These are phyloP conservation scores for Mystacides longicornis DNA, from an alignment of 2,888 invertebrate species.

Conservation along the genomic window DNA sequence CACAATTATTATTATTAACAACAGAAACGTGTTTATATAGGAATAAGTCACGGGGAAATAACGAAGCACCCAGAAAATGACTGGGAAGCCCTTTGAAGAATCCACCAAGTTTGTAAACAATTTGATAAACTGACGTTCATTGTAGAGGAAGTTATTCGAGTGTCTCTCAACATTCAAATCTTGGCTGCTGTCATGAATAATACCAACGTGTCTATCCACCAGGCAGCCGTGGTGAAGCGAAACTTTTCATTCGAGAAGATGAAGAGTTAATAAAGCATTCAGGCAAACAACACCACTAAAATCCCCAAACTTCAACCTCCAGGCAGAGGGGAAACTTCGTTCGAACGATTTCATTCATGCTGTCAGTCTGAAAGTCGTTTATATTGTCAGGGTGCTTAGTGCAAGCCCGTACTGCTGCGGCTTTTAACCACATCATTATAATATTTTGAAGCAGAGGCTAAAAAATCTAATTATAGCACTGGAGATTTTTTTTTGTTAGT, in stretches of 20 bases:
- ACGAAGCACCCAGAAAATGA: too few species aligned
- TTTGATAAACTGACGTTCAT: background rate
- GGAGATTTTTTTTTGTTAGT: too few species aligned
- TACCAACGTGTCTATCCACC: background rate
- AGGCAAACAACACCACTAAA: constrained; percentile 1
- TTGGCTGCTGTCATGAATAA: constrained; percentile 1
- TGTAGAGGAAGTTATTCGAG: background rate
- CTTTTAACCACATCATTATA: background rate
- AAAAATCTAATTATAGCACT: too few species aligned
- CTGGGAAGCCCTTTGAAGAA: too few species aligned
- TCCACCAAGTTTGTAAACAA: too few species aligned
- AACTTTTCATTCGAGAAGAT: background rate
- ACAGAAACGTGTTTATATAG: too few species aligned
- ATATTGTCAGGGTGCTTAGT: background rate
- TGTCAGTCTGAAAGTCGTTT: background rate
- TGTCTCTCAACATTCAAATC: background rate
- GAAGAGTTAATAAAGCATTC: background rate
- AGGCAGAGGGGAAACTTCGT: background rate
- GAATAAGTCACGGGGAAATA: too few species aligned
- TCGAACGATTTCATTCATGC: constrained; percentile 1
- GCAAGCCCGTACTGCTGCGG: background rate
- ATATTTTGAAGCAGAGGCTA: too few species aligned
- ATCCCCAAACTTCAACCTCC: background rate
- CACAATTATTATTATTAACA: too few species aligned
- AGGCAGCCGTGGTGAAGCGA: background rate